Base-by-base conservation (phyloP, 2,888 invertebrate genomes). In the Xiphydria camelus region DNA sequence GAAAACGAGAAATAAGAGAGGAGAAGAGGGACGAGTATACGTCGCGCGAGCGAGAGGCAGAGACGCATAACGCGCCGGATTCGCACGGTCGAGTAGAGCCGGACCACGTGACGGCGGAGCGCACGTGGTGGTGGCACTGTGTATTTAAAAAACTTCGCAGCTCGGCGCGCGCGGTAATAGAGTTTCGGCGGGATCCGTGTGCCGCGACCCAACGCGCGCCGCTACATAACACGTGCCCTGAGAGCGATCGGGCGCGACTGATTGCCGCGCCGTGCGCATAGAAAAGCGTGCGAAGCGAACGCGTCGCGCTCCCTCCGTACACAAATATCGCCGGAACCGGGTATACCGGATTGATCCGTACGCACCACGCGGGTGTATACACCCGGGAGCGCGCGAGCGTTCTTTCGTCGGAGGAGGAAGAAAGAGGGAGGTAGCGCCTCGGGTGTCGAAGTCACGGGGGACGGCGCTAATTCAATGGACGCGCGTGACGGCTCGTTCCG, bases 401-500 rank as follows among this genome's bases (percentile, higher is more conserved):
- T 9, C n/a, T n/a, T n/a, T n/a, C n/a, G n/a, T n/a, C n/a, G n/a
- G n/a, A n/a, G n/a, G n/a, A n/a, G n/a, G n/a, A n/a, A n/a, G n/a
- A n/a, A n/a, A n/a, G n/a, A n/a, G n/a, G n/a, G n/a, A n/a, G n/a
- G n/a, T n/a, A n/a, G n/a, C 7, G 5, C 3, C 40, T 41, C 54
- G 48, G 50, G 47, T 12, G 51, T 47, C 48, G 55, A 36, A 47
- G 36, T 49, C 41, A 47, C 43, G 34, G 59, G 54, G 55, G 59
- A 55, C 54, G 55, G 55, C 57, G 53, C 55, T 58, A 62, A 61
- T 65, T 63, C 62, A 59, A 60, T 61, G 59, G 57, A 57, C 53
- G 49, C n/a, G n/a, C 50, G 51, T 49, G 45, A 49, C 49, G 50
- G 5, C 21, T 31, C n/a, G 18, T 37, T 22, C 22, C 51, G 60